phyloP scores from a whole-genome alignment of 53 echinoderm and acorn worm species.

The Mesocentrotus franciscanus region DNA sequence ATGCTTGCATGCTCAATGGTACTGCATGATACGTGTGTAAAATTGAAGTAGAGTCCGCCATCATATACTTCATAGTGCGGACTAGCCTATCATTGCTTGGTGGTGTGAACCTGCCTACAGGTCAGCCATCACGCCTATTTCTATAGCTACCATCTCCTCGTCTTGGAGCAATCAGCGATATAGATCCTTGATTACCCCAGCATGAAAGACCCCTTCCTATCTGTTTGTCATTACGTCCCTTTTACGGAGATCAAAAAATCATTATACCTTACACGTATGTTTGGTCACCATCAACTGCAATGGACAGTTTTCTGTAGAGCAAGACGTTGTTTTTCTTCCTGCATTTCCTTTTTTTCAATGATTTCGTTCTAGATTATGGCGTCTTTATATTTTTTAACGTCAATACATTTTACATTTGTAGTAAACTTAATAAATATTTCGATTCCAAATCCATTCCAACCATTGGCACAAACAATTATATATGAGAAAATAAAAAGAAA shows the following conservation, averaged over 20 bases:
- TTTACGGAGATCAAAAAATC: slow-evolving; percentile 35
- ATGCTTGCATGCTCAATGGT: neutral
- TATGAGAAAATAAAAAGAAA: too few species aligned
- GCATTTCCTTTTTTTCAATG: neutral
- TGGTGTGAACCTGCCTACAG: neutral
- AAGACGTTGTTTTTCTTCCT: neutral
- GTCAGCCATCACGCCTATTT: neutral
- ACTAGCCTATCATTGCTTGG: neutral
- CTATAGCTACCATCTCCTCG: neutral
- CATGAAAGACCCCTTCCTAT: slow-evolving; percentile 35
- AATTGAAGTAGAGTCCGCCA: neutral
- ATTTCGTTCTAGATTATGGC: neutral
- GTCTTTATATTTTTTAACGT: neutral
- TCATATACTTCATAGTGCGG: too few species aligned
- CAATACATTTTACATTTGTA: too few species aligned
- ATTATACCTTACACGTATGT: neutral
- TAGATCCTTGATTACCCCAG: slow-evolving; percentile 10
- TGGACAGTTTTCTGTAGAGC: neutral
- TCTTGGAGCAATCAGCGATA: slow-evolving; percentile 11
- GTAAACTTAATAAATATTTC: too few species aligned
- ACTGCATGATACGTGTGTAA: too few species aligned
- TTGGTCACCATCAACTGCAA: neutral
- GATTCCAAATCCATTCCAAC: too few species aligned
- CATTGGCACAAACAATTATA: too few species aligned
- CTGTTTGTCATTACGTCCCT: slow-evolving; percentile 26